Percentiles rank a stretch among this genome's conserved stretches.
phyloP scores from a whole-genome alignment of 2,888 invertebrate genomes.

The Eulithis testata region DNA sequence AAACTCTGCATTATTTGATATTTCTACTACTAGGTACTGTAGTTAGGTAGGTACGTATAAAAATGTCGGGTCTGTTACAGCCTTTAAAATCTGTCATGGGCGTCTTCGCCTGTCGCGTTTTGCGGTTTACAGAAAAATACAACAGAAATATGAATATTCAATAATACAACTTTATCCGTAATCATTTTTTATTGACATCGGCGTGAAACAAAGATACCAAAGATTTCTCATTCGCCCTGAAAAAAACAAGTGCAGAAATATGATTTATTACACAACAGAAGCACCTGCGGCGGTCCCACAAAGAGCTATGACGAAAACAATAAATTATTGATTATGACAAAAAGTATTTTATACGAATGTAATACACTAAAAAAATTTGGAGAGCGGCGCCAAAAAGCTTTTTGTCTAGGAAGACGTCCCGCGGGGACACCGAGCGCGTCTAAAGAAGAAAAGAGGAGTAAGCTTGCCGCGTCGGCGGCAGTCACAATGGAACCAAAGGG shows the following conservation, averaged over 20 bases:
- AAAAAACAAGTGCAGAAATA: constrained; percentile 34
- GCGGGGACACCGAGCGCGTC: constrained; percentile 62
- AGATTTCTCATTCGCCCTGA: not conserved
- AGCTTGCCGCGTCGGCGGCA: constrained; percentile 68
- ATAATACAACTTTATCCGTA: constrained; percentile 3
- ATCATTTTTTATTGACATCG: constrained; percentile 18
- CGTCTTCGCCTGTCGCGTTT: not conserved
- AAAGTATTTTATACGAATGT: constrained; percentile 65
- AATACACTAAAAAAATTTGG: constrained; percentile 58
- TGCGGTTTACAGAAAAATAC: constrained; percentile 5
- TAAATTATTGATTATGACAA: constrained; percentile 84
- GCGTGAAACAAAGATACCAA: constrained; percentile 6
- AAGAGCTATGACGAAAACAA: constrained; percentile 73
- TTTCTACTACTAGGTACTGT: no score
- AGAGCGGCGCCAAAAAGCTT: constrained; percentile 79
- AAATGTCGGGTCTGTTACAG: not conserved
- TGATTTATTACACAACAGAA: constrained; percentile 76
- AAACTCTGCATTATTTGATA: no score
- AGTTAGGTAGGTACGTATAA: no score
- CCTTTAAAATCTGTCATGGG: not conserved
- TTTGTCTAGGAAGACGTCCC: constrained; percentile 77
- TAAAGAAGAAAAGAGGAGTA: constrained; percentile 53
- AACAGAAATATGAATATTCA: not conserved
- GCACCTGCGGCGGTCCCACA: constrained; percentile 76
- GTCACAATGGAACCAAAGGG: constrained; percentile 71